Base-by-base conservation (phyloP, 2,888 invertebrate species). In the Drosophila buzzatii region DNA sequence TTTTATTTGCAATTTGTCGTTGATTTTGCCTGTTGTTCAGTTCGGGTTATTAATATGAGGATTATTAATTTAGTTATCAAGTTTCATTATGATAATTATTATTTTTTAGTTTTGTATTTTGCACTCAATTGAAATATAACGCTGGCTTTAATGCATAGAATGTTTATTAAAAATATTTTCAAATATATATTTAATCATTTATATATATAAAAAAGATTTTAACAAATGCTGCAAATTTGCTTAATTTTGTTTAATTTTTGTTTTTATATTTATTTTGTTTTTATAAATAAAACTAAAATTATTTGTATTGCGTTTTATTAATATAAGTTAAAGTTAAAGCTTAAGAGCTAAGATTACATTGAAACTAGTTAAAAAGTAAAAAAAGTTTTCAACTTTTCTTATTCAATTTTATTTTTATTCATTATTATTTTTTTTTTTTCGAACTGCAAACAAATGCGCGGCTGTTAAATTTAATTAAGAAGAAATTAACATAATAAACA, bases 241-340 rank as follows among this genome's bases (percentile, higher is more conserved):
- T 87, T 85, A 85, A 71, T 3, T 49, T 49, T 47, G n/a, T 73
- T 79, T 68, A 76, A 79, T 53, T 69, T 45, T 62, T 55, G 35
- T 23, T 14, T 18, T 20, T 49, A 6, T 27, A 6, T 63, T 56
- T 49, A 35, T 60, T 57, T 31, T 60, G 44, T 57, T 58, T 47
- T 47, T 83, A 85, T 83, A 85, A 85, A 86, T 85, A 86, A 81
- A 85, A 85, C 81, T 85, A 88, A 85, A 83, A 78, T 81, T 86
- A 85, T 86, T 85, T 85, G 85, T 84, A 82, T 86, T 86, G 84
- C 80, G 73, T 79, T 87, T 87, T 85, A 82, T 82, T 88, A 83
- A 83, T 81, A 85, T 79, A 81, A 82, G 75, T 81, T 71, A 81
- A 74, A 76, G 41, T 84, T 73, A 85, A 76, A 73, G 70, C 78